Evolutionary conservation across 1,140 invertebrate genomes (phyloP), one percentile per base, ranked within the genome.

Genomic region (Choristoneura fumiferana): DNA sequence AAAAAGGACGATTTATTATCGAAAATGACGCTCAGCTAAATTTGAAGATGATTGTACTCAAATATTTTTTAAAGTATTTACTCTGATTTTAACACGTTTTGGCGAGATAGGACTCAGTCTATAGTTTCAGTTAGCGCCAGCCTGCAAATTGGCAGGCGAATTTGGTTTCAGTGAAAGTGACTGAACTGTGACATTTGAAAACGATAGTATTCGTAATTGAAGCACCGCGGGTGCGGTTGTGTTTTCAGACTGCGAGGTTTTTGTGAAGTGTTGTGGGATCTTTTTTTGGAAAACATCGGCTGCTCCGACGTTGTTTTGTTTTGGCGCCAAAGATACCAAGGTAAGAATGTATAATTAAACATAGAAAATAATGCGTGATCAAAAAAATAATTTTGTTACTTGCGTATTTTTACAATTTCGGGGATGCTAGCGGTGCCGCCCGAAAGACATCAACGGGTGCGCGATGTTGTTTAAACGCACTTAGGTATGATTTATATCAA

Each of bases 241-340:
- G 61, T 57, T 57, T 57, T 60, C 57, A 58, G 53, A 59, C 49
- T 12, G 67, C 62, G 8, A 57, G 13, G 22, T 58, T 58, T 40
- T 60, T 71, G 79, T 85, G 80, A 74, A 78, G 80, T 84, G 81
- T 59, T 81, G 79, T 84, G 79, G 76, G 67, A 76, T 84, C 76
- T 69, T 69, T 67, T 52, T 60, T 54, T 53, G 57, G 60, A 62
- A 33, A n/a, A 6, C 40, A 43, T 61, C 60, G 39, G 62, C 53
- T 60, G 54, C 18, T 17, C 8, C 12, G 8, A 49, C 10, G 60
- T 55, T 56, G 49, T 49, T 15, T 33, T 57, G 38, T 65, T 57
- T 53, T 70, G 39, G 67, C 81, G 75, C 82, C 78, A 85, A 85
- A 83, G 77, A 78, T 71, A 66, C 60, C 59, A 82, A 85, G 80